Base-by-base conservation (phyloP, 1,140 invertebrate species). In the Nasonia longicornis region DNA sequence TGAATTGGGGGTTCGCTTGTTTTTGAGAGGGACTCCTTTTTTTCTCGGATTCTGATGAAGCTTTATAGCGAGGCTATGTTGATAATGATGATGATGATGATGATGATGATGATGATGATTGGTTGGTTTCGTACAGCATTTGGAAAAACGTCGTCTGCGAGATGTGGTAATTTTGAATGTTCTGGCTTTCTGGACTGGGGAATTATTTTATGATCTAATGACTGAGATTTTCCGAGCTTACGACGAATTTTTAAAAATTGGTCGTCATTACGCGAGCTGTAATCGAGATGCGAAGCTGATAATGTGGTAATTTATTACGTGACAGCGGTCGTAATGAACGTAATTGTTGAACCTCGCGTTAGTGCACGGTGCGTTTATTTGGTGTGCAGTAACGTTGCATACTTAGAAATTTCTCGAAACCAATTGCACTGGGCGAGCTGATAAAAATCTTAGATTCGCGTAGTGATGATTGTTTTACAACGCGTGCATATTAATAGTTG, bases 41-140 rank as follows among this genome's bases (percentile, higher is more conserved):
- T 20, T 71, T 2, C 16, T 8, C 6, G 10, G 42, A 74, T 52
- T 42, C 10, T 76, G 58, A 76, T 76, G 48, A 76, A 38, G 26
- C 63, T 76, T 76, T 76, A 76, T 63, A 76, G 52, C 52, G 16
- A 20, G 52, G 52, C 3, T 52, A 16, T 12, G 14, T 52, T n/a
- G 52, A 58, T 58, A 3, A 58, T 58, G 52, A 58, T 58, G 52
- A 58, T 58, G 12, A 20, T 12, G 52, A 16, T 58, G 52, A 58
- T 58, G 12, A 26, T 26, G 26, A 20, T 16, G 52, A 20, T 58
- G 4, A 58, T n/a, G 14, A 58, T 58, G 52, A 58, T 58, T 58
- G 52, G 52, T 58, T n/a, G 52, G 52, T 58, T 58, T 58, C 52
- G 52, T 58, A 58, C 16, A 58, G 20, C 52, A 58, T 58, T 58